These are phyloP conservation scores for Drosophila borborema DNA, from an alignment of 2,888 invertebrate genomes.

Conservation along the genomic window DNA sequence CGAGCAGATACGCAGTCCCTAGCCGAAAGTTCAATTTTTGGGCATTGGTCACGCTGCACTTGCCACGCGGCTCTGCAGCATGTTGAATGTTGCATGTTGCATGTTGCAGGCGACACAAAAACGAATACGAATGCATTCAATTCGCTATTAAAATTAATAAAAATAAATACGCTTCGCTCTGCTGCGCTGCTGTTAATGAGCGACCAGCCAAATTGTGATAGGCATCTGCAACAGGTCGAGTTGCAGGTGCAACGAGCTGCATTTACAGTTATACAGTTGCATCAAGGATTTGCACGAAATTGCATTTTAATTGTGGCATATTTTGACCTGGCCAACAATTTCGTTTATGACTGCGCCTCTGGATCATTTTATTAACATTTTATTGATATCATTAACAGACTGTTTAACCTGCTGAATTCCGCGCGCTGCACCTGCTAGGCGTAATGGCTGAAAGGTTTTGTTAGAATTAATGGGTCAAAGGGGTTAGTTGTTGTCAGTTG, in stretches of 20 bases:
- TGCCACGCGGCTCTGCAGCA: conserved; percentile 23
- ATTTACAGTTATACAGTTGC: conserved; percentile 27
- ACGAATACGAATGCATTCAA: conserved; percentile 15
- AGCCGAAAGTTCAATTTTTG: conserved; percentile 40
- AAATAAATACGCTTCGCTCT: conserved; percentile 56
- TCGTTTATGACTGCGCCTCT: conserved; percentile 3
- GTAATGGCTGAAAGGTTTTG: conserved; percentile 59
- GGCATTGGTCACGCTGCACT: conserved; percentile 61
- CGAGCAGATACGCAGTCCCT: not conserved
- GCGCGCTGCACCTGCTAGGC: conserved; percentile 50
- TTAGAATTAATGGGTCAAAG: conserved; percentile 58
- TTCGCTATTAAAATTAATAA: conserved; percentile 71
- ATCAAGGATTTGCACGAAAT: conserved; percentile 67
- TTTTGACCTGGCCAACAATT: conserved; percentile 10
- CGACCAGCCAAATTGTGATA: conserved; percentile 48
- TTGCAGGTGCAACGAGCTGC: conserved; percentile 47
- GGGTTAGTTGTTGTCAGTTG: conserved; percentile 45
- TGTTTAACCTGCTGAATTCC: conserved; percentile 3
- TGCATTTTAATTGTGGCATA: conserved; percentile 67
- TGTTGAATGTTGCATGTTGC: conserved; percentile 17
- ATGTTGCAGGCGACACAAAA: conserved; percentile 49
- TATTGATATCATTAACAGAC: conserved; percentile 55
- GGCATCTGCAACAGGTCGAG: conserved; percentile 61
- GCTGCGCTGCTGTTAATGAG: conserved; percentile 66
- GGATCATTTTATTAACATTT: conserved; percentile 33